Conservation (phyloP, 2,888 invertebrate genomes). For the Prionchulus punctatus region DNA sequence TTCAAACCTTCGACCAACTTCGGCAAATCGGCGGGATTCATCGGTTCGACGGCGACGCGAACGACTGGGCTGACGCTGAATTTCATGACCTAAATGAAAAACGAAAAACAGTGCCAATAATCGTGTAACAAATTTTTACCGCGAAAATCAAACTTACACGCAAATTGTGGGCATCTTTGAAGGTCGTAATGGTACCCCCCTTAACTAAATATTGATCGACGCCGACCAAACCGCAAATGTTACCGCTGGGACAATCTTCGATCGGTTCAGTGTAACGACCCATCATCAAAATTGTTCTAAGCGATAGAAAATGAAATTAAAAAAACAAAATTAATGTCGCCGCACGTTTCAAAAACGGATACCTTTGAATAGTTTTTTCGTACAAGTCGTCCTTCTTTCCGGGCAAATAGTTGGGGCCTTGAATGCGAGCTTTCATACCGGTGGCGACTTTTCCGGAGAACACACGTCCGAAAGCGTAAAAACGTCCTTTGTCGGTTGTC, state of each 20-base stretch:
- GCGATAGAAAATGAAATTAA: slow-evolving; percentile 9
- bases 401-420: slow-evolving; percentile 94
- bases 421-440: slow-evolving; percentile 63
- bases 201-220: slow-evolving; percentile 99
- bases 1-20: slow-evolving; percentile 85
- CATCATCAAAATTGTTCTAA: slow-evolving; percentile 97
- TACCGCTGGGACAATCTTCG: slow-evolving; percentile 95
- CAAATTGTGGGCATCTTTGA: slow-evolving; percentile 98
- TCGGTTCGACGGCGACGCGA: slow-evolving; percentile 96
- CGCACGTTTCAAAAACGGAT: slow-evolving; percentile 5
- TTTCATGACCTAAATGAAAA: slow-evolving; percentile 86
- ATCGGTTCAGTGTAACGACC: slow-evolving; percentile 98
- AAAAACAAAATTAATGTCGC: background rate
- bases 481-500: slow-evolving; percentile 96
- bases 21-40: slow-evolving; percentile 95
- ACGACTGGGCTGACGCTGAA: slow-evolving; percentile 99
- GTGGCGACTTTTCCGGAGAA: slow-evolving; percentile 74
- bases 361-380: slow-evolving; percentile 90
- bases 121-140: background rate
- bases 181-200: slow-evolving; percentile 96
- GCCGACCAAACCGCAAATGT: slow-evolving; percentile 98
- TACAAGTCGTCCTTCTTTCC: slow-evolving; percentile 98
- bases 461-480: slow-evolving; percentile 99
- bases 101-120: background rate
- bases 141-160: slow-evolving; percentile 35